Percentiles rank a stretch among this genome's conserved stretches.
phyloP scores from a whole-genome alignment of 2,888 invertebrate species.

The Magallana nippona region DNA sequence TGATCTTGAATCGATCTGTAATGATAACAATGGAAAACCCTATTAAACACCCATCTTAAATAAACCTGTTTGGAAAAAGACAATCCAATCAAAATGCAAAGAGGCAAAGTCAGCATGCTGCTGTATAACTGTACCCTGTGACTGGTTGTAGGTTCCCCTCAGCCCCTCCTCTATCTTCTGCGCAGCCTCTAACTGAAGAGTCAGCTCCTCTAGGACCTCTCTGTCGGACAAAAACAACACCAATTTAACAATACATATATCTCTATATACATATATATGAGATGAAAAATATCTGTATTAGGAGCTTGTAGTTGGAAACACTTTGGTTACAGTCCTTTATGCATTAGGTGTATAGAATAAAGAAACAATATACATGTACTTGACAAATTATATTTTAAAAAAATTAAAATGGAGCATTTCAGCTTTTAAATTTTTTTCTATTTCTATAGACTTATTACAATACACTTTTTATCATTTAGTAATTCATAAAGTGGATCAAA shows the following conservation, averaged over 20 bases:
- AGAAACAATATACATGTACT: no score
- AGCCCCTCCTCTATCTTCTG: slow-evolving; percentile 68
- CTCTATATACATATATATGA: not conserved
- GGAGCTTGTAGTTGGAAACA: no score
- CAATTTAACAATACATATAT: not conserved
- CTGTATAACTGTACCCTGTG: slow-evolving; percentile 66
- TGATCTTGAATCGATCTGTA: slow-evolving; percentile 63
- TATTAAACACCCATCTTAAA: not conserved
- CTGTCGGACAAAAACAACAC: slow-evolving; percentile 57
- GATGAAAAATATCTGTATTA: no score
- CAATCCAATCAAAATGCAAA: no score
- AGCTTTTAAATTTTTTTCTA: no score
- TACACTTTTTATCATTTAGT: no score
- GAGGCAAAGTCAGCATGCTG: not conserved
- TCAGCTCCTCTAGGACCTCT: slow-evolving; percentile 71
- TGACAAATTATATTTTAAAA: no score
- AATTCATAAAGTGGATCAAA: no score
- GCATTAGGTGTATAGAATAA: no score
- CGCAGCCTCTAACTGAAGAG: slow-evolving; percentile 69
- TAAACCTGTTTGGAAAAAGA: not conserved
- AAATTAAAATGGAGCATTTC: no score
- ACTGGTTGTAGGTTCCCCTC: slow-evolving; percentile 58
- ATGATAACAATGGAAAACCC: not conserved
- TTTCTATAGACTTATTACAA: no score
- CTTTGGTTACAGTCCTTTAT: no score